Conservation (phyloP, 2,113 vertebrate genomes). For the Nyctibius bracteatus region DNA sequence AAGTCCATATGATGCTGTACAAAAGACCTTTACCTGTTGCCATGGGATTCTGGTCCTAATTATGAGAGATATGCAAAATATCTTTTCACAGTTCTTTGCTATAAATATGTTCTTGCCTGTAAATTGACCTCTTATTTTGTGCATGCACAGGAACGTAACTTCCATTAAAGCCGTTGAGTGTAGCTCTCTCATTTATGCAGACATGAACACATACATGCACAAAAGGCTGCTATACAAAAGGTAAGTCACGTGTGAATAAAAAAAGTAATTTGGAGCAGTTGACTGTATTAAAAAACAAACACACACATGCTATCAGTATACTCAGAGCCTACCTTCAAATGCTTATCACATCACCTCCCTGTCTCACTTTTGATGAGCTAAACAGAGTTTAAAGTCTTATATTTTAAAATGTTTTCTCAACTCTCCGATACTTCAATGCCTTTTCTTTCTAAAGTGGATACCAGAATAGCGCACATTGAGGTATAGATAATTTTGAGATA, state of each 20-base stretch:
- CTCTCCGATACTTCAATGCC: fast-evolving
- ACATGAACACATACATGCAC: fast-evolving
- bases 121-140: not conserved
- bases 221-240: not conserved
- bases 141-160: fast-evolving
- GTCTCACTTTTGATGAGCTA: not conserved
- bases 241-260: not conserved
- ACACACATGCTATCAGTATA: not conserved
- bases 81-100: not conserved
- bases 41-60: not conserved
- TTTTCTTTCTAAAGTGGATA: not conserved
- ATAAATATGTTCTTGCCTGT: not conserved
- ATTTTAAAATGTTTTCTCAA: not conserved
- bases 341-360: not conserved
- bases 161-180: not conserved
- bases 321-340: not conserved
- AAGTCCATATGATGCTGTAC: not conserved
- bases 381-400: not conserved
- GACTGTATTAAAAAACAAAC: not conserved
- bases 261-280: not conserved
- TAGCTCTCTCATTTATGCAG: not conserved
- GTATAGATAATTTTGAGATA: not conserved
- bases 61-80: not conserved
- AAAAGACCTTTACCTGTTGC: constrained; percentile 7
- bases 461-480: not conserved